Evolutionary conservation across 2,888 invertebrate species (phyloP), one percentile per base, ranked within the genome.

Genomic region (Shargacucullia verbasci): DNA sequence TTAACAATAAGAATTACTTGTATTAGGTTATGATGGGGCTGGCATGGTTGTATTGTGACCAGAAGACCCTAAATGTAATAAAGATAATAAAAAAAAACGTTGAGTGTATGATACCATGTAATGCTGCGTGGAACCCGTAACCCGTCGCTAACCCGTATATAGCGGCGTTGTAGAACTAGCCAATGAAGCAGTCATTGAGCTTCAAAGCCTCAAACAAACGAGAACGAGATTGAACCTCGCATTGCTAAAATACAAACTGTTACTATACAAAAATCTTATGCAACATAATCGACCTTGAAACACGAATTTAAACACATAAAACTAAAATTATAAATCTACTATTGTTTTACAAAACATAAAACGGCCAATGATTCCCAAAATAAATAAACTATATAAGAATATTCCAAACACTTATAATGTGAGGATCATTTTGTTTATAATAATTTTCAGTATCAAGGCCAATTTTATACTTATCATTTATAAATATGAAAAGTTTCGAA

Each of bases 371-470:
- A 49, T 54, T 54, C 41, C 13, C 2, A 35, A 64, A 58, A 46
- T 31, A 73, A 59, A 66, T 47, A 53, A 58, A 53, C 54, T 43
- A 34, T 68, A 48, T 45, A 29, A 12, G 38, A 27, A 43, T 37
- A 52, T 44, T 40, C 45, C 39, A 47, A 50, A 60, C 45, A 47
- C 47, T 70, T 65, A 55, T 69, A 47, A 37, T 37, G 3, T 8
- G 20, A 9, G 29, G 38, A 70, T 50, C 60, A 58, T 14, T 20
- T 56, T 58, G 37, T 20, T 68, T 43, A 38, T 45, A 49, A 54
- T 57, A 40, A 68, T 61, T 66, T 72, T 72, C 74, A 70, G 56
- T 61, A 70, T 48, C 62, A 62, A 74, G 67, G 57, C 15, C 31
- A 14, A 25, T 9, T 6, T 14, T 15, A 13, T 13, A 33, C 44